A percentile compares a stretch with the other conserved stretches of the same genome.
Conservation (phyloP, 2,888 invertebrate species). For the Agrotis ipsilon region DNA sequence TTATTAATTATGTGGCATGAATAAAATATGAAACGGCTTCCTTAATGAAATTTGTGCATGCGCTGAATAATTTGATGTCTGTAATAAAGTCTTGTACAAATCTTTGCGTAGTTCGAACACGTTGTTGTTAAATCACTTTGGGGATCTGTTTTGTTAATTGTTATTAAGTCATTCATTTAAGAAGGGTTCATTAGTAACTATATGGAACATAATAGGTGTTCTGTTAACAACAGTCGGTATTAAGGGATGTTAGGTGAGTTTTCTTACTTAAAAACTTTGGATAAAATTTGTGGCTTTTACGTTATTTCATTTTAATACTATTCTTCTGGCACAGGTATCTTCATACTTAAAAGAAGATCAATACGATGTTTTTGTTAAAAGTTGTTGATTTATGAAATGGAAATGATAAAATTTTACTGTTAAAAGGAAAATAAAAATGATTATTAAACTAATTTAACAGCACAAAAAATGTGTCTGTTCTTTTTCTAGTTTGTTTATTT, state of each 20-base stretch:
- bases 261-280: not conserved
- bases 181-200: conserved; percentile 36
- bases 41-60: conserved; percentile 67
- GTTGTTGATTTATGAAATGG: too few species aligned
- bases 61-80: conserved; percentile 60
- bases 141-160: conserved; percentile 53
- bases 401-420: too few species aligned
- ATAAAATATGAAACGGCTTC: conserved; percentile 64
- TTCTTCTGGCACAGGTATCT: too few species aligned
- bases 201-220: not conserved
- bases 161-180: conserved; percentile 48
- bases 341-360: too few species aligned
- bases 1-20: conserved; percentile 65
- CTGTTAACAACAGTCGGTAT: conserved; percentile 5
- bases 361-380: too few species aligned
- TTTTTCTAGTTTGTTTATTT: too few species aligned
- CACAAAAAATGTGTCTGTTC: too few species aligned
- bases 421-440: not conserved
- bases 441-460: too few species aligned
- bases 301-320: not conserved
- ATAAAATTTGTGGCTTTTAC: too few species aligned
- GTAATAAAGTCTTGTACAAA: conserved; percentile 51
- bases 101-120: conserved; percentile 61
- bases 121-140: conserved; percentile 54
- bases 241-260: not conserved